A percentile compares a stretch with the other conserved stretches of the same genome.
These are phyloP conservation scores for Eptatretus burgeri DNA, from an alignment of 2,113 vertebrate species.

Conservation along the genomic window DNA sequence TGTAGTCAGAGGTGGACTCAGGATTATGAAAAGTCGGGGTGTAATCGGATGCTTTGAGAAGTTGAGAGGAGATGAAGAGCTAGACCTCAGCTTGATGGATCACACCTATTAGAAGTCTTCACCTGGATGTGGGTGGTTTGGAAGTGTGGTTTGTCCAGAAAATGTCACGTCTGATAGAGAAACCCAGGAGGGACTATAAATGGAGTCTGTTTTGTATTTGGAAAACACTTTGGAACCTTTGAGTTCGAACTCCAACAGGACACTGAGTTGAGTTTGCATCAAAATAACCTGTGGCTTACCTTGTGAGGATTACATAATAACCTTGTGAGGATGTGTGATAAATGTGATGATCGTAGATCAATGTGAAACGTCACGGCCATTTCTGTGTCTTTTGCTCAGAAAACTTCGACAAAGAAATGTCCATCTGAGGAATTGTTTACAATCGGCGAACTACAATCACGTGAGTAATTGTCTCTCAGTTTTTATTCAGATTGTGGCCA, in stretches of 20 bases:
- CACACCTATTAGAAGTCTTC: neutral
- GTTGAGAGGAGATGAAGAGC: neutral
- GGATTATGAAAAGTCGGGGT: neutral
- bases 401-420: slow-evolving; percentile 33
- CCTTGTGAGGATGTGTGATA: no score
- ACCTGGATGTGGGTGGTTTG: no score
- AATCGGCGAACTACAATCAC: slow-evolving; percentile 49
- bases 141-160: neutral
- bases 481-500: neutral
- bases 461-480: slow-evolving; percentile 23
- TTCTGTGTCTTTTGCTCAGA: slow-evolving; percentile 19
- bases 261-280: slow-evolving; percentile 17
- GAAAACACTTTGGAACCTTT: slow-evolving; percentile 15
- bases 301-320: slow-evolving; percentile 22
- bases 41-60: neutral
- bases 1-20: neutral
- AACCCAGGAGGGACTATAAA: no score
- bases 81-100: neutral
- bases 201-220: no score
- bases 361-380: slow-evolving; percentile 7
- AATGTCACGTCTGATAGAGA: neutral
- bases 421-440: slow-evolving; percentile 36
- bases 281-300: slow-evolving; percentile 23
- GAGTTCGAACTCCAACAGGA: slow-evolving; percentile 27
- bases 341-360: no score